These are phyloP conservation scores for Acrobasis suavella DNA, from an alignment of 2,888 invertebrate species.

Conservation along the genomic window DNA sequence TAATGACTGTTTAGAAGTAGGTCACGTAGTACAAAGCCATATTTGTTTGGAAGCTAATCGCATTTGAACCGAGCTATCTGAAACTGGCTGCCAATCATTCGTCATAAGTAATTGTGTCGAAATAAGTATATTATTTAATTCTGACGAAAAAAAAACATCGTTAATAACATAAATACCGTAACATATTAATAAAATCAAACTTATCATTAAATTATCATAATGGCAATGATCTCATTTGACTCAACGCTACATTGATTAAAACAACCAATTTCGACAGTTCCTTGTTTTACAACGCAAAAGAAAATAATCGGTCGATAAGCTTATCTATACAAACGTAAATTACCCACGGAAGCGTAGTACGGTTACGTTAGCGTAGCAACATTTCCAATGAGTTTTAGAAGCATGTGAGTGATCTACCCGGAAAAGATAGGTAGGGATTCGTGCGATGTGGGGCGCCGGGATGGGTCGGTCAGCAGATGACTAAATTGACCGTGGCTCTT, in stretches of 20 bases:
- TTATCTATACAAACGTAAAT: conserved; percentile 51
- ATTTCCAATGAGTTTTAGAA: conserved; percentile 31
- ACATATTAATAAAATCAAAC: conserved; percentile 42
- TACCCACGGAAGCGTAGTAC: conserved; percentile 43
- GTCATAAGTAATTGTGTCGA: not conserved
- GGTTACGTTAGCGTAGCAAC: conserved; percentile 45
- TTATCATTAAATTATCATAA: conserved; percentile 63
- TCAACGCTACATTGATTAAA: conserved; percentile 59
- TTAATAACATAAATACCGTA: conserved; percentile 40
- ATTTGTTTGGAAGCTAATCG: conserved; percentile 17
- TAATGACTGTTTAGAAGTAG: conserved; percentile 28
- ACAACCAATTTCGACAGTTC: conserved; percentile 61
- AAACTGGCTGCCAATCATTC: not conserved
- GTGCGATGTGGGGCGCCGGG: conserved; percentile 29
- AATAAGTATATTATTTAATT: not conserved
- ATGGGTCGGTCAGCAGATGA: conserved; percentile 50
- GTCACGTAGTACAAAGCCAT: conserved; percentile 20
- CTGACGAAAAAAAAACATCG: conserved; percentile 35
- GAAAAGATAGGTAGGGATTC: conserved; percentile 40
- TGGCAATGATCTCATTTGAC: conserved; percentile 72
- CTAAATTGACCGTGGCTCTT: conserved; percentile 54
- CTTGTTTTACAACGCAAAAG: conserved; percentile 67
- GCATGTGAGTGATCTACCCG: conserved; percentile 36
- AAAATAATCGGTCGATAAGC: conserved; percentile 62
- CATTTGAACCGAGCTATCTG: conserved; percentile 3